phyloP scores from a whole-genome alignment of 2,888 invertebrate species.

The Athalia circularis region DNA sequence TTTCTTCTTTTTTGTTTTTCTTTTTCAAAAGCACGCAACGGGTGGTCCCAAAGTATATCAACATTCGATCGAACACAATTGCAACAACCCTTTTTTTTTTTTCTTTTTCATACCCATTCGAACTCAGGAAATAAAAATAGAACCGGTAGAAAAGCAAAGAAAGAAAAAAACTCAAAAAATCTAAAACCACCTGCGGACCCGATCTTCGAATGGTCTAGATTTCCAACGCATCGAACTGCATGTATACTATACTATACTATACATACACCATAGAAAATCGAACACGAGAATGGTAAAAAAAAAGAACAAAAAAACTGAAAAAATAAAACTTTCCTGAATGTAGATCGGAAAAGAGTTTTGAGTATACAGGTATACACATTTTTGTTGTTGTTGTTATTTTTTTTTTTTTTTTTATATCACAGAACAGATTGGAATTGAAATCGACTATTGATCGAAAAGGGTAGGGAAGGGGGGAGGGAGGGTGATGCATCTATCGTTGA shows the following conservation, averaged over 20 bases:
- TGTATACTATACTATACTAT: constrained; percentile 10
- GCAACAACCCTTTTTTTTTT: neutral
- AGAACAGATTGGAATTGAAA: constrained; percentile 40
- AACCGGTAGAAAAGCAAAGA: neutral
- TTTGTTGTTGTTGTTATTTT: no score
- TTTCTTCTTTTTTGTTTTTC: neutral
- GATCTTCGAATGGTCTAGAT: constrained; percentile 29
- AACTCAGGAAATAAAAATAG: neutral
- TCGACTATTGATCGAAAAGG: constrained; percentile 27
- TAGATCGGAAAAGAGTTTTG: neutral
- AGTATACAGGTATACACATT: constrained; percentile 4
- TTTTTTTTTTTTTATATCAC: neutral
- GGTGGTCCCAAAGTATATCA: constrained; percentile 3
- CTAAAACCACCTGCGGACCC: constrained; percentile 37
- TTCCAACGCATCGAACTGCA: constrained; percentile 13
- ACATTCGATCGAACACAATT: constrained; percentile 13
- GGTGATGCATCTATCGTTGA: constrained; percentile 26
- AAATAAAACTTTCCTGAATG: neutral
- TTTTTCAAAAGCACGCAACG: constrained; percentile 13
- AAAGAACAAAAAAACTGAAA: no score
- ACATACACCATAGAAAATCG: constrained; percentile 1
- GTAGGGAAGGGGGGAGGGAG: neutral
- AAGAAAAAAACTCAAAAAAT: neutral
- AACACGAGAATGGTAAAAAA: neutral
- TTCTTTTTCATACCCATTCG: neutral